phyloP scores from a whole-genome alignment of 2,797 vertebrate species.

The Gadopsis bispinosus region DNA sequence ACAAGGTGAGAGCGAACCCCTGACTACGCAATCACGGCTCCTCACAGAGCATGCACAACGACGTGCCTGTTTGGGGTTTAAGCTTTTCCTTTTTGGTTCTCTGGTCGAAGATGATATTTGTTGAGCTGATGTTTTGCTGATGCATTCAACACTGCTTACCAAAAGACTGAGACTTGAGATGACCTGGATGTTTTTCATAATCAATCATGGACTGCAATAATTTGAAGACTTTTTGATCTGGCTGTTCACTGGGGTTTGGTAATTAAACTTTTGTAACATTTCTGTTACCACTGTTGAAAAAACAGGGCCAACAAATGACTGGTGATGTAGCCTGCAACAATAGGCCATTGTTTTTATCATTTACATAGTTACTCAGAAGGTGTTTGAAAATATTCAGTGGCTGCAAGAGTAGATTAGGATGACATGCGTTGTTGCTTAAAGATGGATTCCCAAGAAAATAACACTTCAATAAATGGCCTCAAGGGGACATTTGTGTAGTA shows the following conservation, averaged over 20 bases:
- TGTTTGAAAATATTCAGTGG: neutral
- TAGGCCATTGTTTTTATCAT: neutral
- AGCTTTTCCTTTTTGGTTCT: conserved; percentile 4
- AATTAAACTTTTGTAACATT: neutral
- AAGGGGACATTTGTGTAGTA: neutral
- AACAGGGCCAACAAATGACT: neutral
- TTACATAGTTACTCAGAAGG: neutral
- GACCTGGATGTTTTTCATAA: conserved; percentile 7
- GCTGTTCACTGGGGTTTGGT: neutral
- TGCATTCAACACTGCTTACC: conserved; percentile 73
- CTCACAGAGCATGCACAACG: neutral
- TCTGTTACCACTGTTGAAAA: neutral
- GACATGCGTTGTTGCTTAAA: no score
- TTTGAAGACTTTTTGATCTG: neutral
- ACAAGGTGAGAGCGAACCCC: conserved; percentile 87
- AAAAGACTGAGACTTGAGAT: conserved; percentile 78
- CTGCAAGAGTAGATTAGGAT: neutral
- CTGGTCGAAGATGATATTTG: conserved; percentile 65
- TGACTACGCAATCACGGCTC: neutral
- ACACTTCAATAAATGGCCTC: neutral
- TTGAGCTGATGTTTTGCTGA: conserved; percentile 78
- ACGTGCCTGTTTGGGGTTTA: neutral
- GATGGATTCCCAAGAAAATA: neutral
- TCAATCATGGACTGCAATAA: neutral
- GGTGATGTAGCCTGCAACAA: neutral